phyloP scores from a whole-genome alignment of 2,113 vertebrate genomes.

The Noturus placidus region DNA sequence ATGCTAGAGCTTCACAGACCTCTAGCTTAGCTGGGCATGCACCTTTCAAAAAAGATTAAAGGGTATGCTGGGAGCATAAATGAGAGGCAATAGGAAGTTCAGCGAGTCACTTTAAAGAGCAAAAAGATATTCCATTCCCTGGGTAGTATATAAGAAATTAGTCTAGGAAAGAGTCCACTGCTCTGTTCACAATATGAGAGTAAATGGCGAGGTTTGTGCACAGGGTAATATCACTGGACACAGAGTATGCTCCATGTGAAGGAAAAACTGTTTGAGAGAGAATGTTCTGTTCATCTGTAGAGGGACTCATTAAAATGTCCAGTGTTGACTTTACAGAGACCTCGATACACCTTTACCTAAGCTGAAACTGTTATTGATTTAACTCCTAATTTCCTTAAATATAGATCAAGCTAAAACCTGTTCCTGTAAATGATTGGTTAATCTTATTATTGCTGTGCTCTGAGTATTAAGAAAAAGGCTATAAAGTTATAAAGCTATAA shows the following conservation, averaged over 20 bases:
- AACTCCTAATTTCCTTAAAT: slow-evolving; percentile 18
- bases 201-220: not conserved
- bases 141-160: slow-evolving; percentile 15
- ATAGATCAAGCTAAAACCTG: not conserved
- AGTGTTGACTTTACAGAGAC: not conserved
- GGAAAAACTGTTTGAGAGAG: not conserved
- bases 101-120: slow-evolving; percentile 32
- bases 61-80: slow-evolving; percentile 29
- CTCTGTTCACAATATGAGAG: slow-evolving; percentile 6
- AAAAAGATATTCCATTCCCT: slow-evolving; percentile 6
- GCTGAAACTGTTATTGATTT: slow-evolving; percentile 8
- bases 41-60: slow-evolving; percentile 40
- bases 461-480: slow-evolving; percentile 33
- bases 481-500: slow-evolving; percentile 34
- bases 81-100: slow-evolving; percentile 28
- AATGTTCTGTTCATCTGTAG: slow-evolving; percentile 6
- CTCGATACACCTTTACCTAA: not conserved
- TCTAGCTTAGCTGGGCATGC: slow-evolving; percentile 24
- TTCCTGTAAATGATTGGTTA: not conserved
- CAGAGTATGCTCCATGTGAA: not conserved
- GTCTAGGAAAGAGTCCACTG: slow-evolving; percentile 3
- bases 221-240: not conserved
- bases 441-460: slow-evolving; percentile 21
- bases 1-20: not conserved
- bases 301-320: slow-evolving; percentile 15